phyloP scores from a whole-genome alignment of 2,113 vertebrate genomes.

The Cygnus atratus region DNA sequence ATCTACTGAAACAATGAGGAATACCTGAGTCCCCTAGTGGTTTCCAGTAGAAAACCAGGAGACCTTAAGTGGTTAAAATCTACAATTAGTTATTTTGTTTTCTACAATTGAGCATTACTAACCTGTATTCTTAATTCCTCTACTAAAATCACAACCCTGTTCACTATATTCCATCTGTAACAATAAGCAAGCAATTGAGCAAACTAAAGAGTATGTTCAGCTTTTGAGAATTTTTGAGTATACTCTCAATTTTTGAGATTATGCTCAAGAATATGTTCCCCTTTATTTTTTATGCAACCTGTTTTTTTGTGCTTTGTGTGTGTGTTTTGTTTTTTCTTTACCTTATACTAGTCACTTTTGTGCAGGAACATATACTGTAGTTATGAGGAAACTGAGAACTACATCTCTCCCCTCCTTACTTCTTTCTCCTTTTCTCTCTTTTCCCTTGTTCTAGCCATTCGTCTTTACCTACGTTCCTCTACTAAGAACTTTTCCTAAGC shows the following conservation, averaged over 20 bases:
- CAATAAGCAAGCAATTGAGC: slow-evolving; percentile 47
- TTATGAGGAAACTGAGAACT: neutral
- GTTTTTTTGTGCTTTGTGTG: neutral
- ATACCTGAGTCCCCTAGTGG: neutral
- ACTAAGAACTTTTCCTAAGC: fast-evolving
- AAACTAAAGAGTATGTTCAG: neutral
- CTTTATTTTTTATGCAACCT: neutral
- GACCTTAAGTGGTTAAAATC: neutral
- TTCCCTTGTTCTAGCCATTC: neutral
- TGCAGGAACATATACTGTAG: neutral
- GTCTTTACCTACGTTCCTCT: neutral
- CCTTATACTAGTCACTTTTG: neutral
- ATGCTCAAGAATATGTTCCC: no score
- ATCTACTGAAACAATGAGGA: slow-evolving; percentile 28
- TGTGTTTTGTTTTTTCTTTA: neutral
- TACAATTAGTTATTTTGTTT: neutral
- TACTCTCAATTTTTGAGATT: no score
- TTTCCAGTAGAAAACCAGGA: neutral
- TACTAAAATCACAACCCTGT: neutral
- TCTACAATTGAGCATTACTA: neutral
- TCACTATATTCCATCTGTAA: slow-evolving; percentile 1
- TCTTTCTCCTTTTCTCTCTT: neutral
- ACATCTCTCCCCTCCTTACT: neutral
- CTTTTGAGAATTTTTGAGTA: no score
- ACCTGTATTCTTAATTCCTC: slow-evolving; percentile 2